A percentile compares a stretch with the other conserved stretches of the same genome.
These are phyloP conservation scores for Cichladusa arquata DNA, from an alignment of 2,113 vertebrate genomes.

Conservation along the genomic window DNA sequence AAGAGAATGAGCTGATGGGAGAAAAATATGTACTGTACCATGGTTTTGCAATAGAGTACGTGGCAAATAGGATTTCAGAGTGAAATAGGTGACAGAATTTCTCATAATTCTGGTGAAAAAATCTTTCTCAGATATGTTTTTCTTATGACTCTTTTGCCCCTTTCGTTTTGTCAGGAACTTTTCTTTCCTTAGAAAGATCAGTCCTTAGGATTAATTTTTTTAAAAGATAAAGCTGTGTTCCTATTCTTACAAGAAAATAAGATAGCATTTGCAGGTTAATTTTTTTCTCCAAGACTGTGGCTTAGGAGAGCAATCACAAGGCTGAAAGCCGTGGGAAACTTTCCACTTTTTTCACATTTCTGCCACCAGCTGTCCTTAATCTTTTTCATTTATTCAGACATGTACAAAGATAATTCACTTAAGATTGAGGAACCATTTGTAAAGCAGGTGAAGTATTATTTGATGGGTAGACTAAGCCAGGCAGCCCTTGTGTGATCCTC, in stretches of 20 bases:
- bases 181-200: not conserved
- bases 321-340: not conserved
- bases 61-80: not conserved
- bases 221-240: not conserved
- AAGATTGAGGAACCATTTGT: not conserved
- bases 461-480: accelerated
- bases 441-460: not conserved
- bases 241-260: not conserved
- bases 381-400: not conserved
- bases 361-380: not conserved
- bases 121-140: not conserved
- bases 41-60: not conserved
- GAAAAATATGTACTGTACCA: not conserved
- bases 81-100: not conserved
- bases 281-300: not conserved
- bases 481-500: not conserved
- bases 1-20: not conserved
- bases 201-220: not conserved
- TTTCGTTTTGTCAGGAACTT: not conserved
- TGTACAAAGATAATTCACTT: not conserved
- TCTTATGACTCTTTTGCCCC: not conserved
- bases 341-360: not conserved
- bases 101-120: not conserved
- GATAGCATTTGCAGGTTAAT: not conserved
- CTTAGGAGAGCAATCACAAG: not conserved